These are phyloP conservation scores for Nothoprocta perdicaria DNA, from an alignment of 2,113 vertebrate species.

Conservation along the genomic window DNA sequence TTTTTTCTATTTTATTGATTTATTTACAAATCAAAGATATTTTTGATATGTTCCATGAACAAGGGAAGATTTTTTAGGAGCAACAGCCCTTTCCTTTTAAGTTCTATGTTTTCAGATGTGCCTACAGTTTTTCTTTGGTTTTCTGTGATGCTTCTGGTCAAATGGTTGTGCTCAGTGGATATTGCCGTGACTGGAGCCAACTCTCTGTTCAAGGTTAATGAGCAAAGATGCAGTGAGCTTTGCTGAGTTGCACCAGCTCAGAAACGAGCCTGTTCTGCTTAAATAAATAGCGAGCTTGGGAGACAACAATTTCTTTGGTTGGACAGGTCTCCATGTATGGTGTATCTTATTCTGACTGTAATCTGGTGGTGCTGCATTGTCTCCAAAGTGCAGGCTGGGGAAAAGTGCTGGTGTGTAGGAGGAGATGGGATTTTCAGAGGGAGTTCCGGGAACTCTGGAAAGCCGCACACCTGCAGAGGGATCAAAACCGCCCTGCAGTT, in stretches of 20 bases:
- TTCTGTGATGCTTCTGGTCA: background rate
- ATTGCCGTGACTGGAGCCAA: background rate
- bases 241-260: background rate
- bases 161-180: background rate
- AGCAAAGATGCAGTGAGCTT: background rate
- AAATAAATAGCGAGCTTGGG: background rate
- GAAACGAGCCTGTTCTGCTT: background rate
- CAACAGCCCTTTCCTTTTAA: background rate
- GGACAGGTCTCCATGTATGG: background rate
- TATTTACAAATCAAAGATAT: background rate
- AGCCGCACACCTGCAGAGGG: conserved; percentile 25
- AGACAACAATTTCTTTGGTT: background rate
- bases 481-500: background rate
- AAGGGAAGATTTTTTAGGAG: background rate
- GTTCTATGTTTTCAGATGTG: background rate
- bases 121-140: background rate
- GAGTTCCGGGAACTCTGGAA: background rate
- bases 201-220: background rate
- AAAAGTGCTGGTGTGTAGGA: background rate
- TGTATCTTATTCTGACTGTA: background rate
- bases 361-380: background rate
- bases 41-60: background rate
- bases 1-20: background rate
- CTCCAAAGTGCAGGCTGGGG: background rate
- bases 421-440: background rate